A percentile compares a stretch with the other conserved stretches of the same genome.
Conservation (phyloP, 1,140 invertebrate genomes). For the Araneus ventricosus region DNA sequence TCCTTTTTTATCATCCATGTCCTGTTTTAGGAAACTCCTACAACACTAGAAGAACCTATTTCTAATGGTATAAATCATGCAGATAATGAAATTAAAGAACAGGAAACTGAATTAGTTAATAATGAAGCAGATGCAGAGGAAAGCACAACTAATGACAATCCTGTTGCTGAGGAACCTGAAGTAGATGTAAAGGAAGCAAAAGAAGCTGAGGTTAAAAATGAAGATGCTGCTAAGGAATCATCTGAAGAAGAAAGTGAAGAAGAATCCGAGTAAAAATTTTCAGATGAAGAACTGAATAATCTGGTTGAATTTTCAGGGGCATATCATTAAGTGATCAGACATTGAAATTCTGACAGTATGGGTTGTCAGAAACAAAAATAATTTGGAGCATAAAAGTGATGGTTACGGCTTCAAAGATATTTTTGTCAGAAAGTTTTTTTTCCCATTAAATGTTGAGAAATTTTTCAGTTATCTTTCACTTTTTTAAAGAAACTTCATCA, state of each 20-base stretch:
- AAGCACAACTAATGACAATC: background rate
- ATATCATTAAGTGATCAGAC: background rate
- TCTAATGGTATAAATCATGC: conserved; percentile 75
- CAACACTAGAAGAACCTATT: conserved; percentile 18
- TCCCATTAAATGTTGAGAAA: background rate
- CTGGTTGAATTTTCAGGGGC: background rate
- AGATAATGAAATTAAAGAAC: conserved; percentile 77
- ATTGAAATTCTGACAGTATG: background rate
- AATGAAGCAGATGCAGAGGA: conserved; percentile 71
- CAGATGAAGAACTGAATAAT: background rate
- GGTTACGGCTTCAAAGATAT: background rate
- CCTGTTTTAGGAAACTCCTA: conserved; percentile 78
- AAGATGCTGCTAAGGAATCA: background rate
- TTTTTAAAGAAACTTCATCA: background rate
- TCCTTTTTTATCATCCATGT: conserved; percentile 73
- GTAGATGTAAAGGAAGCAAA: background rate
- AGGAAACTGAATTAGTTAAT: conserved; percentile 58
- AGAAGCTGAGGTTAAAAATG: background rate
- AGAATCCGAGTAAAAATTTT: conserved; percentile 56
- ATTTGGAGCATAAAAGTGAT: background rate
- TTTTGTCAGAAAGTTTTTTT: background rate
- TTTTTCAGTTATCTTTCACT: background rate
- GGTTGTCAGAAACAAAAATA: background rate
- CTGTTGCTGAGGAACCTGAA: background rate
- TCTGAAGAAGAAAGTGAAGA: conserved; percentile 70